Percentiles rank a stretch among this genome's conserved stretches.
These are phyloP conservation scores for Hydropsyche tenuis DNA, from an alignment of 1,140 invertebrate genomes.

Conservation along the genomic window DNA sequence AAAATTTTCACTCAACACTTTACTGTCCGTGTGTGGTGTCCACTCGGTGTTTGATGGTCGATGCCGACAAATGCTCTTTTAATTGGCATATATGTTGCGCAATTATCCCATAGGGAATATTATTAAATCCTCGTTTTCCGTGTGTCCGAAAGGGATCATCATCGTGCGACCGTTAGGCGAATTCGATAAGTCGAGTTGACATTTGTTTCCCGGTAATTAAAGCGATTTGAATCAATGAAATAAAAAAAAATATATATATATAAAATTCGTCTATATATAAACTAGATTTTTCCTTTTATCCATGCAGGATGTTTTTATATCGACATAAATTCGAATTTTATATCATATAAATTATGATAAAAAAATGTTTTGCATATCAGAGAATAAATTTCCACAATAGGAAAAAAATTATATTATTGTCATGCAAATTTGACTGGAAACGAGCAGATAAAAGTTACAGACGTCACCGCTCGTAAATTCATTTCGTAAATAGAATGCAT, in stretches of 20 bases:
- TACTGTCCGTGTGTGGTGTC: background rate
- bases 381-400: background rate
- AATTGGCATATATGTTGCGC: slow-evolving; percentile 27
- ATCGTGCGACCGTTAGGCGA: no score
- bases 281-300: no score
- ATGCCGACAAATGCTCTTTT: slow-evolving; percentile 25
- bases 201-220: no score
- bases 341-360: no score
- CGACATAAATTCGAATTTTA: no score
- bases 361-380: background rate
- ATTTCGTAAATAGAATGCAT: no score
- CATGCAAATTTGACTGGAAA: background rate
- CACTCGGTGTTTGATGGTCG: background rate
- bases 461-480: no score
- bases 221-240: no score
- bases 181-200: no score
- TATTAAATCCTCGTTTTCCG: slow-evolving; percentile 9
- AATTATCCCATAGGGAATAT: slow-evolving; percentile 15
- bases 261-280: no score
- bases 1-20: background rate
- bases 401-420: background rate
- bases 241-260: no score
- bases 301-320: no score
- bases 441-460: background rate
- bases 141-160: slow-evolving; percentile 5